Evolutionary conservation across 2,888 invertebrate species (phyloP).

Genomic region (Conchocele bisecta): DNA sequence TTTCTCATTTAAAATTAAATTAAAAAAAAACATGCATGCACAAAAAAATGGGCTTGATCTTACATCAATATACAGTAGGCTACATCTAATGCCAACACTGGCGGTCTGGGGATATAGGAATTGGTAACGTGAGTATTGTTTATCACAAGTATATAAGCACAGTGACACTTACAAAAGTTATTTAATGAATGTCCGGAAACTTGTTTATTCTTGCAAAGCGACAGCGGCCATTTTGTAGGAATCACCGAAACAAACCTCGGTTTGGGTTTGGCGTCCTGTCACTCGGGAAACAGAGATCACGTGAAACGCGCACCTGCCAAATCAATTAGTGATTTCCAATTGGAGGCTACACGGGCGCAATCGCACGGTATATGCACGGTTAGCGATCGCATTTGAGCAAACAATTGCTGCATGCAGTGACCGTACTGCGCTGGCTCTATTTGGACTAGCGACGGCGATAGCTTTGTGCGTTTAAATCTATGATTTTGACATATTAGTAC

Average conservation of each 20-base stretch:
- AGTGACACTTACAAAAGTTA: constrained; percentile 45
- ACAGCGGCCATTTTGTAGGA: constrained; percentile 65
- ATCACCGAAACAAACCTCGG: constrained; percentile 53
- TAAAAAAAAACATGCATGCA: constrained; percentile 3
- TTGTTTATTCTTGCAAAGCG: constrained; percentile 64
- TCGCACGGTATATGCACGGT: too few relatives aligned
- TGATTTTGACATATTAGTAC: too few relatives aligned
- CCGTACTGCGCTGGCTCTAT: too few relatives aligned
- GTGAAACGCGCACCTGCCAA: constrained; percentile 59
- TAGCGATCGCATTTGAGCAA: too few relatives aligned
- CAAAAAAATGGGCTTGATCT: too few relatives aligned
- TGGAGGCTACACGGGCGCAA: too few relatives aligned
- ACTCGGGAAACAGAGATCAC: constrained; percentile 54
- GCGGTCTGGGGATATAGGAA: too few relatives aligned
- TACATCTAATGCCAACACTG: too few relatives aligned
- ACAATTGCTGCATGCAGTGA: too few relatives aligned
- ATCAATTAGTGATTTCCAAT: constrained; percentile 12
- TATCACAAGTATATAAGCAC: constrained; percentile 17
- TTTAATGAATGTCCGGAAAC: constrained; percentile 35
- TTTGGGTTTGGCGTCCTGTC: constrained; percentile 35
- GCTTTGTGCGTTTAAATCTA: too few relatives aligned
- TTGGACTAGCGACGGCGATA: too few relatives aligned
- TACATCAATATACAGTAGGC: too few relatives aligned
- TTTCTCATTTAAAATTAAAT: background rate
- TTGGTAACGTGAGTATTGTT: constrained; percentile 6